These are phyloP conservation scores for Micromesistius poutassou DNA, from an alignment of 2,797 vertebrate genomes.

Conservation along the genomic window DNA sequence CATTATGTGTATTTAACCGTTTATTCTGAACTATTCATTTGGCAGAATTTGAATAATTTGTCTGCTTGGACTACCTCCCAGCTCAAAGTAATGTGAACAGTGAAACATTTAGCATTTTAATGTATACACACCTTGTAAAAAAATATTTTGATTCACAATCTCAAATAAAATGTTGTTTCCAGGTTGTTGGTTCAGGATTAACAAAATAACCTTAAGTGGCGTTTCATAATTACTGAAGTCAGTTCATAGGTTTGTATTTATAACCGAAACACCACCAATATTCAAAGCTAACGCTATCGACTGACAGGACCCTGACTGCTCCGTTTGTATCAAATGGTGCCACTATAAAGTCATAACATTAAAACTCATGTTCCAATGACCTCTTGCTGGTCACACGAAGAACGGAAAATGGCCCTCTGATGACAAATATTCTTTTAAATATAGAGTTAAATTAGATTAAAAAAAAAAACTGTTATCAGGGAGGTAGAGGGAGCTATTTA, in stretches of 20 bases:
- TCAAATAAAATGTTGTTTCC: too few relatives aligned
- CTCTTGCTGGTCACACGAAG: not conserved
- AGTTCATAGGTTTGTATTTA: not conserved
- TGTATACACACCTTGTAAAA: not conserved
- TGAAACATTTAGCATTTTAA: not conserved
- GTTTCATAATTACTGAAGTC: not conserved
- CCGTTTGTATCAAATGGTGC: too few relatives aligned
- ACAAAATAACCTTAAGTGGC: not conserved
- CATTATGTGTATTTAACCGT: not conserved
- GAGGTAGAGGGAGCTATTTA: not conserved
- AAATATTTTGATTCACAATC: too few relatives aligned
- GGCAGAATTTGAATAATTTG: not conserved
- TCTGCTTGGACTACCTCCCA: not conserved
- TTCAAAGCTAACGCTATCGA: not conserved
- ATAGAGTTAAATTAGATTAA: not conserved
- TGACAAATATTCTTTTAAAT: not conserved
- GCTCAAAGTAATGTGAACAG: not conserved
- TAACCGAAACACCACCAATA: not conserved
- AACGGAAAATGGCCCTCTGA: not conserved
- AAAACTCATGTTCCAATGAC: not conserved
- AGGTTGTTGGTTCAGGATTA: too few relatives aligned
- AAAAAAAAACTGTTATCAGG: not conserved
- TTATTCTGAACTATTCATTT: slow-evolving; percentile 1
- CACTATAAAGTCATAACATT: not conserved
- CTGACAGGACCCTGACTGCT: not conserved